Percentiles rank a stretch among this genome's conserved stretches.
Conservation (phyloP, 2,113 vertebrate genomes). For the Gobius niger region DNA sequence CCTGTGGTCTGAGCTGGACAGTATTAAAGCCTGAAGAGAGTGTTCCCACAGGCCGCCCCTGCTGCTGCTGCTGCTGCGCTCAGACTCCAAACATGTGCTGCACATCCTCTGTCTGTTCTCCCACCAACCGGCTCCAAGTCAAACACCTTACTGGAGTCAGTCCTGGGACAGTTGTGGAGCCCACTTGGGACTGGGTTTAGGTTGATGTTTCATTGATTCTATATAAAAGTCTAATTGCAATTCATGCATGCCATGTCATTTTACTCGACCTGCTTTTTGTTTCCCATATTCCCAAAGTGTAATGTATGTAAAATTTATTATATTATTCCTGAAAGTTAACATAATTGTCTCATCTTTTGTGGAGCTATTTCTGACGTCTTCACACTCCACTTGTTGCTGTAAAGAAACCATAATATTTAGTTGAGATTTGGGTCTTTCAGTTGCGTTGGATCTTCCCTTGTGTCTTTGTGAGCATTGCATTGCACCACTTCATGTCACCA, state of each 20-base stretch:
- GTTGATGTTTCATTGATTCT: not conserved
- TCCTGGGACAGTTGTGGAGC: constrained; percentile 26
- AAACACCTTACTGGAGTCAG: constrained; percentile 46
- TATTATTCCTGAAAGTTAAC: no score
- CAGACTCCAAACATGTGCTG: constrained; percentile 60
- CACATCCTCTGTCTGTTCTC: constrained; percentile 25
- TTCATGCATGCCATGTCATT: no score
- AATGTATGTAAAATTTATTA: no score
- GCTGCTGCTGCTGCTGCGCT: constrained; percentile 30
- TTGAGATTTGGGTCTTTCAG: not conserved
- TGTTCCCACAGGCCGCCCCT: constrained; percentile 30
- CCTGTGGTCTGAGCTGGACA: constrained; percentile 34
- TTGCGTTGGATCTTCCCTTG: not conserved
- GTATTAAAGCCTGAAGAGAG: constrained; percentile 31
- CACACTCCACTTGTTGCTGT: not conserved
- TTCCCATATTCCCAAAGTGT: no score
- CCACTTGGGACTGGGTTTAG: constrained; percentile 16
- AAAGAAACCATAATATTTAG: not conserved
- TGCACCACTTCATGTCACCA: not conserved
- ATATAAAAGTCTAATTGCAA: no score
- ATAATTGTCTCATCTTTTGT: no score
- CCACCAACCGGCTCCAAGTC: constrained; percentile 43
- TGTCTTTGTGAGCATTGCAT: not conserved
- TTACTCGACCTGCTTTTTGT: no score
- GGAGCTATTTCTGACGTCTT: no score